Percentiles rank a stretch among this genome's conserved stretches.
phyloP scores from a whole-genome alignment of 2,113 vertebrate genomes.

The Myotis brandtii region DNA sequence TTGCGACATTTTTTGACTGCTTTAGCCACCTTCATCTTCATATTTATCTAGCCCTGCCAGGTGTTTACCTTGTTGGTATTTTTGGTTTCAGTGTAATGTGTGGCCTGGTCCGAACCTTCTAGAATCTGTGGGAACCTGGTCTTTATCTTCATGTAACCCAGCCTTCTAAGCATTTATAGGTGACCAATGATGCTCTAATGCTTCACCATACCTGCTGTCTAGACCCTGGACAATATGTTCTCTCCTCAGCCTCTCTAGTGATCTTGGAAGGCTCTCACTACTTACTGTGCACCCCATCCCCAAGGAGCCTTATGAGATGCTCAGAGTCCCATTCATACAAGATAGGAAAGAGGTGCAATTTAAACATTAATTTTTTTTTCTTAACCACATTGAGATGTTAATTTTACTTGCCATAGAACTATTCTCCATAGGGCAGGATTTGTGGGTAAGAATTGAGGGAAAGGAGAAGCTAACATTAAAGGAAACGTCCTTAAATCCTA shows the following conservation, averaged over 20 bases:
- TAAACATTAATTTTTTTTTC: neutral
- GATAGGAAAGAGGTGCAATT: neutral
- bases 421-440: neutral
- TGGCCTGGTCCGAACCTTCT: fast-evolving
- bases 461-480: neutral
- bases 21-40: neutral
- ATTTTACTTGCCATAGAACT: neutral
- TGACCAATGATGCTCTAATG: neutral
- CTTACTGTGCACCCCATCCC: fast-evolving
- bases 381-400: neutral
- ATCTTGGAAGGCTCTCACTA: neutral
- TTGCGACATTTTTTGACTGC: neutral
- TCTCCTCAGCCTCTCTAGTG: neutral
- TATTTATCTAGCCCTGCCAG: neutral
- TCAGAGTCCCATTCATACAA: neutral
- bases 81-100: neutral
- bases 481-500: neutral
- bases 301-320: neutral
- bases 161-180: neutral
- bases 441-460: neutral
- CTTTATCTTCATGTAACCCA: too few species aligned
- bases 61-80: neutral
- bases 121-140: neutral
- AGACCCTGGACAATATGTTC: neutral
- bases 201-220: neutral